A percentile compares a stretch with the other conserved stretches of the same genome.
phyloP scores from a whole-genome alignment of 2,888 invertebrate species.

The Melinaea marsaeus region DNA sequence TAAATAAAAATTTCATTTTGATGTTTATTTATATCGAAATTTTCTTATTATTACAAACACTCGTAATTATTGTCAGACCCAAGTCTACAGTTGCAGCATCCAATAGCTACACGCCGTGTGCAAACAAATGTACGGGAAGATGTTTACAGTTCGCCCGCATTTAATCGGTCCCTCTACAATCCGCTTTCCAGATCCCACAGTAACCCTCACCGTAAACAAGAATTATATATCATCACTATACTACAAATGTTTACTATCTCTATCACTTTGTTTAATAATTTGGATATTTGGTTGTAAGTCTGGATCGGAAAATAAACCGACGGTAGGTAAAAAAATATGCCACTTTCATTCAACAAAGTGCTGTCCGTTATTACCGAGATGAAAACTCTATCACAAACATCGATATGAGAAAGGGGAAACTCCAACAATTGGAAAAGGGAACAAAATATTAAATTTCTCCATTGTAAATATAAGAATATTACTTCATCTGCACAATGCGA shows the following conservation, averaged over 20 bases:
- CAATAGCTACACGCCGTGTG: constrained; percentile 18
- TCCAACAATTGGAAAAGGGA: constrained; percentile 14
- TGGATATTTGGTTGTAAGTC: no score
- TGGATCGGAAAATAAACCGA: no score
- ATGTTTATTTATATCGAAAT: no score
- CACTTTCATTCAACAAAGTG: no score
- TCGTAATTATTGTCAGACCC: background rate
- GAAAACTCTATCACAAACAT: background rate
- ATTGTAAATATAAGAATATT: constrained; percentile 22
- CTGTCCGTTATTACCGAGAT: no score
- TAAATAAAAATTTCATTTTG: no score
- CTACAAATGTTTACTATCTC: no score
- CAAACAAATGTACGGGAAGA: constrained; percentile 36
- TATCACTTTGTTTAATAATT: no score
- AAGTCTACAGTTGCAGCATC: constrained; percentile 17
- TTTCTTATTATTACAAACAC: background rate
- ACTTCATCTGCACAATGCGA: constrained; percentile 7
- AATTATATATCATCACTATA: no score
- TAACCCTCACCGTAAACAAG: background rate
- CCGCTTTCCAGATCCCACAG: background rate
- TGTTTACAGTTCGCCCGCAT: constrained; percentile 49
- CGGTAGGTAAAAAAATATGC: no score
- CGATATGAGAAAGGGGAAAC: background rate
- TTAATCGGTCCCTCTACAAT: constrained; percentile 38
- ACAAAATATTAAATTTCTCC: constrained; percentile 23